Percentiles rank a stretch among this genome's conserved stretches.
phyloP scores from a whole-genome alignment of 2,888 invertebrate species.

The Cosmia trapezina region DNA sequence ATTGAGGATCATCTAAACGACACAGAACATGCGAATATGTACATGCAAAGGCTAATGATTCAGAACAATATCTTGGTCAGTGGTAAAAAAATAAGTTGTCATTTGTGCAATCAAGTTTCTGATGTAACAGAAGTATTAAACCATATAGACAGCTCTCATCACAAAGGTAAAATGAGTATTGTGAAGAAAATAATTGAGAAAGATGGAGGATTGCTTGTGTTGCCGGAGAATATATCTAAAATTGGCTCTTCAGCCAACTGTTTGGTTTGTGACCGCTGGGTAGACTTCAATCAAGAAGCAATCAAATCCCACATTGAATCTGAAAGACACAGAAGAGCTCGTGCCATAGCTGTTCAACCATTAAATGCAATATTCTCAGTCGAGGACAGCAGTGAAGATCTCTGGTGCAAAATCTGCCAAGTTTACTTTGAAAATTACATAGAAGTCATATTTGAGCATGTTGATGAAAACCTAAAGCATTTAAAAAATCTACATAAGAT shows the following conservation, averaged over 20 bases:
- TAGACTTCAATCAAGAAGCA: constrained; percentile 61
- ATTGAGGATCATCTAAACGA: constrained; percentile 69
- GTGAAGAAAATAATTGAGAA: constrained; percentile 64
- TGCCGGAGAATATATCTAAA: constrained; percentile 63
- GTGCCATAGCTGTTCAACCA: constrained; percentile 75
- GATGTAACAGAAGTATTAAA: constrained; percentile 47
- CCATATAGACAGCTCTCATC: constrained; percentile 67
- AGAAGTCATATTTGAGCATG: constrained; percentile 75
- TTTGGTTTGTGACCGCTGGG: constrained; percentile 67
- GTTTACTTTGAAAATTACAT: constrained; percentile 76
- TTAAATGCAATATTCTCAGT: constrained; percentile 79
- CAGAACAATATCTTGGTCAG: constrained; percentile 67
- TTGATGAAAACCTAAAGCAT: constrained; percentile 71
- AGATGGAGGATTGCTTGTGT: constrained; percentile 72
- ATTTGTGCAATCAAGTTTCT: constrained; percentile 65
- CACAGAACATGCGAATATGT: constrained; percentile 65
- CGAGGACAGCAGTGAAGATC: constrained; percentile 68
- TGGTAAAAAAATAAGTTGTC: constrained; percentile 61
- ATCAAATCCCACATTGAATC: constrained; percentile 67
- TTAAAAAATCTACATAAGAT: constrained; percentile 67
- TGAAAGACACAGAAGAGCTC: constrained; percentile 67
- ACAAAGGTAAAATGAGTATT: constrained; percentile 55
- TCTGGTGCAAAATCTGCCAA: constrained; percentile 80
- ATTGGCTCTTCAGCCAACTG: constrained; percentile 60
- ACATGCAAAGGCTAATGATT: constrained; percentile 67